Conservation (phyloP, 2,888 invertebrate species). For the Drosophila anceps region DNA sequence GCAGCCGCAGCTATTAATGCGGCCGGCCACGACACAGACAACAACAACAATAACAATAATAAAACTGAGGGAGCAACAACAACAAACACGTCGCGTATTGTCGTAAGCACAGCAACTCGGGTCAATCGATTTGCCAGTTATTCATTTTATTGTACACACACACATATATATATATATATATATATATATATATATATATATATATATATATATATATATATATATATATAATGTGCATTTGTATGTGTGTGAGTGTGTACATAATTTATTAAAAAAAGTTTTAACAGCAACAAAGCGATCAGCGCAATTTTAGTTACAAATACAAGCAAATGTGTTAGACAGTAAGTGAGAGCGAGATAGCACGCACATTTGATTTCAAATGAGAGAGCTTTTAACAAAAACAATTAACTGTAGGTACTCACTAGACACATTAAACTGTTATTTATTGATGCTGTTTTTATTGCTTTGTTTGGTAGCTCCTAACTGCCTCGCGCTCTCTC, state of each 20-base stretch:
- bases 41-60: slow-evolving; percentile 25
- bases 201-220: not conserved
- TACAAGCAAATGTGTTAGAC: slow-evolving; percentile 50
- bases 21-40: slow-evolving; percentile 27
- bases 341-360: slow-evolving; percentile 8
- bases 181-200: too few species aligned
- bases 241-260: slow-evolving; percentile 18
- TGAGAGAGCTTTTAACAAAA: slow-evolving; percentile 59
- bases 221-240: not conserved
- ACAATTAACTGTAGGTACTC: slow-evolving; percentile 67
- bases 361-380: slow-evolving; percentile 56
- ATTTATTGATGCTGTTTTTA: slow-evolving; percentile 71
- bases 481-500: slow-evolving; percentile 11
- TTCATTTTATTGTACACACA: slow-evolving; percentile 60
- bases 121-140: slow-evolving; percentile 69
- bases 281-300: slow-evolving; percentile 67
- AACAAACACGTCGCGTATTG: slow-evolving; percentile 30
- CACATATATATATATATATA: not conserved
- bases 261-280: slow-evolving; percentile 77
- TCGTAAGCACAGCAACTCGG: slow-evolving; percentile 44
- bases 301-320: slow-evolving; percentile 73
- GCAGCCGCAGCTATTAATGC: slow-evolving; percentile 41
- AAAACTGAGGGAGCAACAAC: slow-evolving; percentile 31
- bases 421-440: slow-evolving; percentile 63
- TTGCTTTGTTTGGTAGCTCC: slow-evolving; percentile 14